Conservation (phyloP, 1,140 invertebrate species). For the Plectrocnemia conspersa region DNA sequence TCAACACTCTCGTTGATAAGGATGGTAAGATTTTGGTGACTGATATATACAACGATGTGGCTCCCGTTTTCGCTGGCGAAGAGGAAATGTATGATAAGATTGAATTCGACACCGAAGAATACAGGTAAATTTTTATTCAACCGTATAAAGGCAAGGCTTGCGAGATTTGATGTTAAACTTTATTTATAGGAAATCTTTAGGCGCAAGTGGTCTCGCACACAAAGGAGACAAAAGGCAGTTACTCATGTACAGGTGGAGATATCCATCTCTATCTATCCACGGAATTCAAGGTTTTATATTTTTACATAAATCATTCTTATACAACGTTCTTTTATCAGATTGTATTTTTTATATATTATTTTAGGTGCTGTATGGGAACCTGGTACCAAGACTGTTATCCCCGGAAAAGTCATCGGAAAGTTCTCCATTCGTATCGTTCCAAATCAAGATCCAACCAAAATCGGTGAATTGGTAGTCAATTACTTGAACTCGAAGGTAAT, state of each 20-base stretch:
- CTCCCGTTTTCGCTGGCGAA: slow-evolving; percentile 70
- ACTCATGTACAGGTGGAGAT: slow-evolving; percentile 88
- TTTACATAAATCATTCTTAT: background rate
- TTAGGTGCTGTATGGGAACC: slow-evolving; percentile 88
- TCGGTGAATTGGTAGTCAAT: slow-evolving; percentile 67
- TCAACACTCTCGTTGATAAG: slow-evolving; percentile 77
- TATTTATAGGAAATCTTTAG: slow-evolving; percentile 59
- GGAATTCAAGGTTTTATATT: slow-evolving; percentile 65
- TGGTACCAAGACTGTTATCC: slow-evolving; percentile 94
- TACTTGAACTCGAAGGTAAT: slow-evolving; percentile 64
- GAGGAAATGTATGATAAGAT: slow-evolving; percentile 76
- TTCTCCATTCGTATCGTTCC: slow-evolving; percentile 95
- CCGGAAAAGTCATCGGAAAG: slow-evolving; percentile 90
- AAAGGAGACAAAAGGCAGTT: slow-evolving; percentile 70
- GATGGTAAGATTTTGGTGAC: slow-evolving; percentile 80
- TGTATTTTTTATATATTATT: slow-evolving; percentile 29
- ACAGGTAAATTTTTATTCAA: slow-evolving; percentile 46
- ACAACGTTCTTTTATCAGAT: background rate
- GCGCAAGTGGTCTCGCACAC: slow-evolving; percentile 66
- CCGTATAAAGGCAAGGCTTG: background rate
- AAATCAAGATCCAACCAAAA: slow-evolving; percentile 75
- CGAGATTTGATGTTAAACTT: background rate
- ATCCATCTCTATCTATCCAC: slow-evolving; percentile 85
- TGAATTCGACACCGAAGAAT: slow-evolving; percentile 85
- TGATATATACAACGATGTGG: slow-evolving; percentile 76